Conservation (phyloP, 2,888 invertebrate species). For the Synanthedon formicaeformis region DNA sequence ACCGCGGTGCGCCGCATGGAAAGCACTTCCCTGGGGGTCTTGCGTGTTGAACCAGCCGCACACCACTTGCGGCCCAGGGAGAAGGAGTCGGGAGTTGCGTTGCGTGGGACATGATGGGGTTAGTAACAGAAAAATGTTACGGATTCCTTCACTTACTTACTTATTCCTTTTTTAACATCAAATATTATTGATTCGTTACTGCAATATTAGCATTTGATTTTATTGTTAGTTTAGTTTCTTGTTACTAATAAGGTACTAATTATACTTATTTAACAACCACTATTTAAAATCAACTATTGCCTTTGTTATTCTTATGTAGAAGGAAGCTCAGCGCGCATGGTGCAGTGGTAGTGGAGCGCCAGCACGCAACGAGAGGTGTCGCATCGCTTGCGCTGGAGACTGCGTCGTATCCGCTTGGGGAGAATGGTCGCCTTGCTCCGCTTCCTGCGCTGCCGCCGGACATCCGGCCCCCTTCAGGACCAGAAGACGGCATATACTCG, state of each 20-base stretch:
- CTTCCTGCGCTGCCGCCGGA: slow-evolving; percentile 40
- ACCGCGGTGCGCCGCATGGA: slow-evolving; percentile 67
- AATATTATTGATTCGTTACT: too few relatives aligned
- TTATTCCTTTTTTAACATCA: too few relatives aligned
- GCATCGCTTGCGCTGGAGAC: slow-evolving; percentile 76
- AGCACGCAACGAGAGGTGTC: slow-evolving; percentile 67
- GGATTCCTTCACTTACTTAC: too few relatives aligned
- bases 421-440: slow-evolving; percentile 66
- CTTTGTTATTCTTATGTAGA: slow-evolving; percentile 25
- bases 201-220: too few relatives aligned
- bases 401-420: slow-evolving; percentile 76
- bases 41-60: slow-evolving; percentile 55
- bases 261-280: too few relatives aligned
- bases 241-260: too few relatives aligned
- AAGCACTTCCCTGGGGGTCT: slow-evolving; percentile 62
- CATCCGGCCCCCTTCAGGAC: slow-evolving; percentile 35
- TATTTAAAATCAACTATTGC: neutral
- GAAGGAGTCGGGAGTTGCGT: slow-evolving; percentile 63
- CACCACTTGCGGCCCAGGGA: slow-evolving; percentile 71
- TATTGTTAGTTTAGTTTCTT: too few relatives aligned
- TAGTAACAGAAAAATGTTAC: slow-evolving; percentile 9
- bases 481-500: slow-evolving; percentile 40
- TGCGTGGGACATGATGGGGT: slow-evolving; percentile 71
- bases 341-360: slow-evolving; percentile 61
- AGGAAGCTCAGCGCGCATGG: slow-evolving; percentile 63